Conservation (phyloP, 2,113 vertebrate species). For the Cairina moschata region DNA sequence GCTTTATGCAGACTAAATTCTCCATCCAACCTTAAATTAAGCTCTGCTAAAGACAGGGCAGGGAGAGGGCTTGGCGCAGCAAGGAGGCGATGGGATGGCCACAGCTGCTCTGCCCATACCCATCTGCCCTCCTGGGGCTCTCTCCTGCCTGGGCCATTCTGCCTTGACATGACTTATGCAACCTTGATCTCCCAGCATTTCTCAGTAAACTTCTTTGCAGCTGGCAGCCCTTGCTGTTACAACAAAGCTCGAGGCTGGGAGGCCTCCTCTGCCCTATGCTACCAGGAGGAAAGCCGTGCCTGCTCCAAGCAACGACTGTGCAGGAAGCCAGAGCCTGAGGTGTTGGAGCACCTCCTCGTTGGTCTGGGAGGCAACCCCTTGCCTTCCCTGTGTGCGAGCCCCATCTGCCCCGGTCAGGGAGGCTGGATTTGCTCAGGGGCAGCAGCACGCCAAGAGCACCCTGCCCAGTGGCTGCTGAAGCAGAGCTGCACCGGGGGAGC, state of each 20-base stretch:
- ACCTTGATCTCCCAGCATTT: neutral
- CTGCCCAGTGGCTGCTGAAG: neutral
- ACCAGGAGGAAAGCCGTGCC: neutral
- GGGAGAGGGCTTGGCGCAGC: neutral
- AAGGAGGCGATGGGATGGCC: neutral
- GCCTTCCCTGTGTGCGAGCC: neutral
- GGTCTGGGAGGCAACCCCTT: neutral
- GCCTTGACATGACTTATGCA: neutral
- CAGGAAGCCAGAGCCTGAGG: neutral
- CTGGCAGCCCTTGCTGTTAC: neutral
- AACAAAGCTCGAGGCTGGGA: neutral
- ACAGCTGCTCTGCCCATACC: neutral
- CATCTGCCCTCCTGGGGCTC: neutral
- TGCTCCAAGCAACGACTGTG: neutral
- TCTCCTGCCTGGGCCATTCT: neutral
- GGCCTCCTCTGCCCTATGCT: neutral
- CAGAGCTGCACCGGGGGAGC: neutral
- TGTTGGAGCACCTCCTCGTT: neutral
- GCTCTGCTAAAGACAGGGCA: neutral
- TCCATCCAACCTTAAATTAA: neutral
- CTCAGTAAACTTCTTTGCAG: neutral
- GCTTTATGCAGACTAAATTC: neutral
- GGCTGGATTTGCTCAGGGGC: neutral
- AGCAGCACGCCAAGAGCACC: neutral
- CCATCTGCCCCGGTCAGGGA: fast-evolving